Evolutionary conservation across 2,888 invertebrate species (phyloP), one percentile per base, ranked within the genome.

Genomic region (Electrophaes corylata): DNA sequence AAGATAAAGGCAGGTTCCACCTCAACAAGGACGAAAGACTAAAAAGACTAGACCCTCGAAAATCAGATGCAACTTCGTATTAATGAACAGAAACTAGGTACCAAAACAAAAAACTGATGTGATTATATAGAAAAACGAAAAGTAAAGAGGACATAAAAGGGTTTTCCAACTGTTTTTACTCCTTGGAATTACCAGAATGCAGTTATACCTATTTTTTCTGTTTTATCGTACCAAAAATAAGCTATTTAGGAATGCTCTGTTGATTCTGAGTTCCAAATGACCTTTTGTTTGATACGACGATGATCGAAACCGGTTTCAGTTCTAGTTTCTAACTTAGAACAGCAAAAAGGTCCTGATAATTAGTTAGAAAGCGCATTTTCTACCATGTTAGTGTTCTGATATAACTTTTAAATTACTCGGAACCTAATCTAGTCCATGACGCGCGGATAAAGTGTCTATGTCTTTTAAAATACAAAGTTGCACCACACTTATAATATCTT

Each of bases 281-380:
- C 48, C 49, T 50, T 56, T 48, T 23, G 49, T 50, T 18, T 41
- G 10, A 1, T 52, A 23, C 29, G 20, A 50, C 45, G 49, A 56
- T 49, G 44, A 49, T 44, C 31, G n/a, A n/a, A 50, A 56, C 56
- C 44, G 12, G 56, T 56, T 49, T 50, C 1, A 31, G 16, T 6
- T 31, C 18, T 4, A 31, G 19, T 16, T 40, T 39, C 29, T 40
- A 40, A n/a, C 1, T 37, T 35, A 43, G 6, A n/a, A 37, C 43
- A 37, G 11, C 33, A 31, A 31, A 6, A 8, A 19, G 16, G 14
- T 41, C 20, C n/a, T 35, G 14, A 2, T 43, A 26, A 44, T 51
- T 14, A 43, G 20, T 31, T 35, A 43, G 20, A 51, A 43, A 51
- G 43, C 18, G n/a, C 45, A 46, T 33, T 19, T 33, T 23, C 3